phyloP scores from a whole-genome alignment of 2,888 invertebrate genomes.

The Operophtera brumata region DNA sequence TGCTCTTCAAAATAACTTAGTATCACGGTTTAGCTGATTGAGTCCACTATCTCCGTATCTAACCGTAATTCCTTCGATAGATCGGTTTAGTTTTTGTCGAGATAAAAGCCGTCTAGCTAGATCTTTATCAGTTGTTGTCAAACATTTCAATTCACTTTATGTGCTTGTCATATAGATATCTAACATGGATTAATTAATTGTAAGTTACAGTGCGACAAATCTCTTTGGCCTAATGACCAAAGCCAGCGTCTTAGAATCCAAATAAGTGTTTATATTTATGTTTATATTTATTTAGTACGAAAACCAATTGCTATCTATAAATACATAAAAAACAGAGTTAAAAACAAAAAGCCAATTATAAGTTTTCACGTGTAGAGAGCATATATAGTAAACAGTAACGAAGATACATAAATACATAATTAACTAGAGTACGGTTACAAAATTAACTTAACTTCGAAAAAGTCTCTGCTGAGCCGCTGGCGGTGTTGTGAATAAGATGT shows the following conservation, averaged over 20 bases:
- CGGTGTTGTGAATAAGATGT: not conserved
- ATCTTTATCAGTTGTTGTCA: conserved; percentile 34
- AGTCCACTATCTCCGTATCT: conserved; percentile 43
- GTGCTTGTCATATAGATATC: conserved; percentile 31
- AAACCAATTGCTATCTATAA: too few relatives aligned
- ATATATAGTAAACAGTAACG: too few relatives aligned
- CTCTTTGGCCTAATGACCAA: not conserved
- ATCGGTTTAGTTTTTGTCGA: conserved; percentile 43
- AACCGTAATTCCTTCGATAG: conserved; percentile 56
- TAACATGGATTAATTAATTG: conserved; percentile 7
- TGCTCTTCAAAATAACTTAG: too few relatives aligned
- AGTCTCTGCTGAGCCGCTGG: too few relatives aligned
- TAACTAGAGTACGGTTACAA: too few relatives aligned
- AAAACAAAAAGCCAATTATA: too few relatives aligned
- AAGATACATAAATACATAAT: too few relatives aligned
- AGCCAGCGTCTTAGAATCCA: not conserved
- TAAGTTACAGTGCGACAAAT: conserved; percentile 26
- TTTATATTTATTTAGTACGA: too few relatives aligned
- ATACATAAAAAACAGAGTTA: too few relatives aligned
- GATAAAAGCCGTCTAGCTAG: conserved; percentile 34
- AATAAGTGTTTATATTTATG: too few relatives aligned
- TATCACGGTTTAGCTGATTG: conserved; percentile 40
- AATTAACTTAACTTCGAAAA: too few relatives aligned
- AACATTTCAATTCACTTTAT: conserved; percentile 40
- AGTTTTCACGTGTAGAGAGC: too few relatives aligned